Conservation (phyloP, 2,888 invertebrate genomes). For the Dryobota labecula region DNA sequence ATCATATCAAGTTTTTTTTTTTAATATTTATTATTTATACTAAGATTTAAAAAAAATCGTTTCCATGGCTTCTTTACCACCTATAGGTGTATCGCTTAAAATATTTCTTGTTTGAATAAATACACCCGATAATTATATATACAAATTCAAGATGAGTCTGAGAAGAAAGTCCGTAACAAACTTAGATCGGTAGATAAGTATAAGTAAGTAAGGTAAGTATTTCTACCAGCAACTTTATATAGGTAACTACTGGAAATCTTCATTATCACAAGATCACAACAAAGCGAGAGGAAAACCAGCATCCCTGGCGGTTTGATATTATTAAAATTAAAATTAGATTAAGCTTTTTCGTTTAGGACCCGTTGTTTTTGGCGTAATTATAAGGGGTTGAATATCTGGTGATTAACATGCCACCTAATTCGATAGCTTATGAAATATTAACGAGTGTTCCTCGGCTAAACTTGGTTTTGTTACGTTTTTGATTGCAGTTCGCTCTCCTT, state of each 20-base stretch:
- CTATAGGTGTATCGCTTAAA: no score
- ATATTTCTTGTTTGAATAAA: no score
- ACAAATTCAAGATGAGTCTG: no score
- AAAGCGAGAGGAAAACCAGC: slow-evolving; percentile 40
- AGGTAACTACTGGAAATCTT: background rate
- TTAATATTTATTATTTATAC: no score
- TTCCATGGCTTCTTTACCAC: no score
- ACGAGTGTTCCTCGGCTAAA: slow-evolving; percentile 83
- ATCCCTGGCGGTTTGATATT: slow-evolving; percentile 78
- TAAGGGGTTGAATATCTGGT: slow-evolving; percentile 71
- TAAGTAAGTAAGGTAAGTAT: no score
- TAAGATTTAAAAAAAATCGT: no score
- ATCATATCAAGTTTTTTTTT: no score
- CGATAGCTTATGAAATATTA: slow-evolving; percentile 87
- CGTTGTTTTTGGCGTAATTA: slow-evolving; percentile 85
- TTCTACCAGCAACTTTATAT: no score
- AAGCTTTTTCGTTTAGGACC: slow-evolving; percentile 84
- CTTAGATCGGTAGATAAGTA: no score
- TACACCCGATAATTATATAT: no score
- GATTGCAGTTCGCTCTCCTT: slow-evolving; percentile 88
- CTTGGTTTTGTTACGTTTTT: slow-evolving; percentile 88
- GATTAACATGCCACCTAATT: slow-evolving; percentile 80
- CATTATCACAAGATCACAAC: slow-evolving; percentile 14
- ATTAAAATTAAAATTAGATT: slow-evolving; percentile 89
- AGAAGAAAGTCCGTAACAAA: no score